Evolutionary conservation across 2,888 invertebrate genomes (phyloP).

Genomic region (Drosophila suboccidentalis): DNA sequence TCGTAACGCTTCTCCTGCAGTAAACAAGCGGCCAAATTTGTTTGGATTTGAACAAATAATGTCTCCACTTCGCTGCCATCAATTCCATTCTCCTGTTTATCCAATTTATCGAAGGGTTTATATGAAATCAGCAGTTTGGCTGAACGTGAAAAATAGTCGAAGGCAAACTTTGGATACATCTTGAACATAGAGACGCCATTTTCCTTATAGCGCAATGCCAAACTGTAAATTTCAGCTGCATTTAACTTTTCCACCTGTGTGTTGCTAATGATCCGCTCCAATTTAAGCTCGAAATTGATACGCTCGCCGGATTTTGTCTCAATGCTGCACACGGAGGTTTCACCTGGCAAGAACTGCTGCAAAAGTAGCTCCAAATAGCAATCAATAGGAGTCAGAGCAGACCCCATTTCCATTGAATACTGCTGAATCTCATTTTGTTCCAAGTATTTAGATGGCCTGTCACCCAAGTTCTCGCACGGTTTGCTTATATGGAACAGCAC

Average conservation of each 20-base stretch:
- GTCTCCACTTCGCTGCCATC: constrained; percentile 86
- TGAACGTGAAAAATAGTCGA: constrained; percentile 90
- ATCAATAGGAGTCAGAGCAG: constrained; percentile 85
- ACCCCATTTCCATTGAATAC: constrained; percentile 84
- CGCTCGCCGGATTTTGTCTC: constrained; percentile 67
- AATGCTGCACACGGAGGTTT: constrained; percentile 86
- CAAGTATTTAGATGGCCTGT: constrained; percentile 71
- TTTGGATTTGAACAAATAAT: constrained; percentile 90
- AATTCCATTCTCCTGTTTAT: constrained; percentile 83
- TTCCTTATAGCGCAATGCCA: constrained; percentile 86
- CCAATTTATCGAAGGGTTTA: constrained; percentile 86
- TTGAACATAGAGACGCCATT: constrained; percentile 89
- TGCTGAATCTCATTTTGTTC: constrained; percentile 27
- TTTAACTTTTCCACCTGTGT: constrained; percentile 86
- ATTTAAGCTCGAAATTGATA: constrained; percentile 83
- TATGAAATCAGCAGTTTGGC: constrained; percentile 91
- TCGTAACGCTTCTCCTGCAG: constrained; percentile 89
- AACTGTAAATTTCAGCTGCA: constrained; percentile 84
- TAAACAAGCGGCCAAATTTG: constrained; percentile 94
- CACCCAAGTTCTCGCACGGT: constrained; percentile 62
- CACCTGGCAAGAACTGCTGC: constrained; percentile 86
- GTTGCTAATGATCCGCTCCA: constrained; percentile 84
- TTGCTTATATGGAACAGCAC: constrained; percentile 78
- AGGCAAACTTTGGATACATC: constrained; percentile 89
- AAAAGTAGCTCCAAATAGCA: constrained; percentile 86